Percentiles rank a stretch among this genome's conserved stretches.
Conservation (phyloP, 2,113 vertebrate genomes). For the Lagopus muta region DNA sequence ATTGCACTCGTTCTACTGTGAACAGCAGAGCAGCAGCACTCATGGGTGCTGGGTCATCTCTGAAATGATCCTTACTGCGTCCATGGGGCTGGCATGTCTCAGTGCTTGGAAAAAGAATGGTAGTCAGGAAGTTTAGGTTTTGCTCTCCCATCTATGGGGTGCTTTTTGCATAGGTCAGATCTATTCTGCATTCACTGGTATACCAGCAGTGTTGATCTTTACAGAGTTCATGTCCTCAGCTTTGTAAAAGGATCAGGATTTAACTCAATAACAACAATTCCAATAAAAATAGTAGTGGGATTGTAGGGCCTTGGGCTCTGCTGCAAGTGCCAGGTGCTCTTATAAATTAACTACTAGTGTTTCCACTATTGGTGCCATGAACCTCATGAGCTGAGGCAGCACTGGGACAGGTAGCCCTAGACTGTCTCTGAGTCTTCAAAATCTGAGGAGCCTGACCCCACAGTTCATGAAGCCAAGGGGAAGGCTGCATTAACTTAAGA, state of each 20-base stretch:
- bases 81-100: background rate
- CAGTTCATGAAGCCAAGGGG: background rate
- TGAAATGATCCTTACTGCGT: accelerated
- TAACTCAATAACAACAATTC: background rate
- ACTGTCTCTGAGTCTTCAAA: background rate
- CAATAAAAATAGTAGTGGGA: background rate
- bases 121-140: background rate
- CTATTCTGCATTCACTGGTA: background rate
- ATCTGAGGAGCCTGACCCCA: background rate
- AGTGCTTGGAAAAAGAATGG: background rate
- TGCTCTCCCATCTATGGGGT: background rate
- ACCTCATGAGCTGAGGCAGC: background rate
- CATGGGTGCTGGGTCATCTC: accelerated
- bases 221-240: background rate
- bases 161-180: background rate
- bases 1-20: background rate
- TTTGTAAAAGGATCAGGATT: background rate
- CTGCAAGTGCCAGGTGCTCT: background rate
- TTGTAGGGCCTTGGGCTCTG: background rate
- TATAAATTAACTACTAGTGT: background rate
- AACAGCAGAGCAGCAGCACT: background rate
- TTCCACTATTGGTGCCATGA: background rate
- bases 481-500: background rate
- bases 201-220: background rate
- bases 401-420: background rate